Percentiles rank a stretch among this genome's conserved stretches.
Evolutionary conservation across 2,888 invertebrate species (phyloP).

Genomic region (Drosophila yooni): DNA sequence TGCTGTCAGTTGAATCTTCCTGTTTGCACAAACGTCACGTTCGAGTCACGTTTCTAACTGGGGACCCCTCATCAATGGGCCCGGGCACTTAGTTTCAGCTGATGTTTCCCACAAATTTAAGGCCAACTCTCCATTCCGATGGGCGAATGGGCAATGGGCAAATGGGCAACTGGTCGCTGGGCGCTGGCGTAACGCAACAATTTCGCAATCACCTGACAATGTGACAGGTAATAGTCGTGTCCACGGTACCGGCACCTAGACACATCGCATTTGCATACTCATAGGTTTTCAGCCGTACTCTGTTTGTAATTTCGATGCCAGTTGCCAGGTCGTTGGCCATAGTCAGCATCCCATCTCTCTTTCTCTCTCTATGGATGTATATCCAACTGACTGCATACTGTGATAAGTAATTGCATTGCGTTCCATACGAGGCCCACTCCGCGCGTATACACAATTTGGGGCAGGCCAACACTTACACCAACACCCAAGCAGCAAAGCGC

Average conservation of each 20-base stretch:
- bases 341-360: not conserved
- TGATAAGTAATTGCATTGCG: slow-evolving; percentile 79
- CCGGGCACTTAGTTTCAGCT: slow-evolving; percentile 69
- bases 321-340: slow-evolving; percentile 28
- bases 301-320: slow-evolving; percentile 69
- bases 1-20: slow-evolving; percentile 79
- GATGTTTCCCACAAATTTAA: slow-evolving; percentile 80
- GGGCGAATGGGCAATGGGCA: slow-evolving; percentile 17
- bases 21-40: slow-evolving; percentile 81
- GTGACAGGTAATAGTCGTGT: slow-evolving; percentile 83
- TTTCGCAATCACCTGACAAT: slow-evolving; percentile 83
- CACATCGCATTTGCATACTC: slow-evolving; percentile 72
- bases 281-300: slow-evolving; percentile 32
- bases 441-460: slow-evolving; percentile 52
- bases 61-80: slow-evolving; percentile 64
- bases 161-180: slow-evolving; percentile 37
- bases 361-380: not conserved
- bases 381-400: slow-evolving; percentile 66
- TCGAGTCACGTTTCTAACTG: slow-evolving; percentile 79
- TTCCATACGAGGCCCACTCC: slow-evolving; percentile 37
- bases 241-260: slow-evolving; percentile 60
- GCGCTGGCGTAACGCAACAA: slow-evolving; percentile 78
- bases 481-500: slow-evolving; percentile 16
- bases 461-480: slow-evolving; percentile 39
- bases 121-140: slow-evolving; percentile 51